phyloP scores from a whole-genome alignment of 2,797 vertebrate genomes.

The Salarias fasciatus region DNA sequence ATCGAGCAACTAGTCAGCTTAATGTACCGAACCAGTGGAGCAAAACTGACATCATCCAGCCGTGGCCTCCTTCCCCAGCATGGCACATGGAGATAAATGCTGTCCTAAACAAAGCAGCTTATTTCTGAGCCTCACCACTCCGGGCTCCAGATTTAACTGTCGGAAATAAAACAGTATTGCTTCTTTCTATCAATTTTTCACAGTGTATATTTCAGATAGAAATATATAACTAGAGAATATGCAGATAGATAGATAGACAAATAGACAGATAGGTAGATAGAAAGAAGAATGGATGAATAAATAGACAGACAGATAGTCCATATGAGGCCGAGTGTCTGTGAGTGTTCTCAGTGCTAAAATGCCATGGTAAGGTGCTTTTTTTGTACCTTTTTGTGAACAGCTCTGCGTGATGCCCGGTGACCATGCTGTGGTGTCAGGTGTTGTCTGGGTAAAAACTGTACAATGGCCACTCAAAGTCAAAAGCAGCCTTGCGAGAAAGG shows the following conservation, averaged over 20 bases:
- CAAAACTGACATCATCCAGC: conserved; percentile 73
- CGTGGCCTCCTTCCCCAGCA: conserved; percentile 40
- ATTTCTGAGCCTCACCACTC: conserved; percentile 42
- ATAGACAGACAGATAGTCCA: no score
- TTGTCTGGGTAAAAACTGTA: conserved; percentile 36
- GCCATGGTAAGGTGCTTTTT: conserved; percentile 16
- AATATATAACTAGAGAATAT: no score
- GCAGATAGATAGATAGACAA: no score
- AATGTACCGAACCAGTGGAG: conserved; percentile 73
- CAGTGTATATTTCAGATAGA: neutral
- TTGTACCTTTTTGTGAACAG: conserved; percentile 16
- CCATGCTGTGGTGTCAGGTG: conserved; percentile 63
- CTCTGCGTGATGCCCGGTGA: conserved; percentile 31
- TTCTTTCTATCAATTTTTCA: conserved; percentile 36
- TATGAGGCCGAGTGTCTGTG: neutral
- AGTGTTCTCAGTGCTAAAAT: conserved; percentile 15
- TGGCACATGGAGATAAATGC: conserved; percentile 71
- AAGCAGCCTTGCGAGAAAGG: conserved; percentile 56
- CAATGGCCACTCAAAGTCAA: conserved; percentile 70
- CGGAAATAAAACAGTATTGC: conserved; percentile 44
- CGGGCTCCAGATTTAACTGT: conserved; percentile 58
- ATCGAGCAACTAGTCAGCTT: conserved; percentile 68
- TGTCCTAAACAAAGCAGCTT: conserved; percentile 58
- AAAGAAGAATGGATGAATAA: no score
- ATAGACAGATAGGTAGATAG: no score